Evolutionary conservation across 2,888 invertebrate genomes (phyloP).

Genomic region (Trichogramma evanescens): DNA sequence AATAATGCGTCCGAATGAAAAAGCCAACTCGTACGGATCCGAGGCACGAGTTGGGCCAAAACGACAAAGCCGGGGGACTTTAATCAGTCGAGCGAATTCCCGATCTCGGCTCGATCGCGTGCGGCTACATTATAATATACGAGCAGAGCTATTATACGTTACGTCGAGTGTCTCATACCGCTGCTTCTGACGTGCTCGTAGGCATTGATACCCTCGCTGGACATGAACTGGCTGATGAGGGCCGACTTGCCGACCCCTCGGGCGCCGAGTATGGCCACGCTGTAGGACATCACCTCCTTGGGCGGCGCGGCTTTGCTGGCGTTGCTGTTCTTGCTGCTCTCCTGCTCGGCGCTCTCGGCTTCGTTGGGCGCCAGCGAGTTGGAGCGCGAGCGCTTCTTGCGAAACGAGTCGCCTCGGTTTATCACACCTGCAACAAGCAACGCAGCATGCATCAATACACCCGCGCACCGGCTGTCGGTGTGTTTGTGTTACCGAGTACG

Average conservation of each 20-base stretch:
- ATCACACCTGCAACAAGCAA: slow-evolving; percentile 64
- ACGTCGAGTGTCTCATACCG: slow-evolving; percentile 49
- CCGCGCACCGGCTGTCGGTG: too few relatives aligned
- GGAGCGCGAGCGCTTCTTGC: slow-evolving; percentile 74
- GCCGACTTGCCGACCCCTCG: slow-evolving; percentile 56
- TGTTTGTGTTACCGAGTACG: too few relatives aligned
- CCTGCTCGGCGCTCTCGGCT: slow-evolving; percentile 31
- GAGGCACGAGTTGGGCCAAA: too few relatives aligned
- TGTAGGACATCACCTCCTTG: slow-evolving; percentile 50
- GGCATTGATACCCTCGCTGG: slow-evolving; percentile 89
- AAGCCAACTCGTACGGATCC: too few relatives aligned
- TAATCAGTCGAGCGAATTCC: background rate
- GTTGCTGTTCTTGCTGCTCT: slow-evolving; percentile 30
- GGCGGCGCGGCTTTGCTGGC: slow-evolving; percentile 30
- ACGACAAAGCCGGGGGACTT: too few relatives aligned
- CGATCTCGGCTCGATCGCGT: background rate
- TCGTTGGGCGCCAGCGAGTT: slow-evolving; percentile 67
- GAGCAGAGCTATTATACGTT: background rate
- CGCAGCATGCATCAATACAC: too few relatives aligned
- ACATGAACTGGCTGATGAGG: slow-evolving; percentile 68
- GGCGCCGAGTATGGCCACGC: slow-evolving; percentile 56
- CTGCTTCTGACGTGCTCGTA: slow-evolving; percentile 84
- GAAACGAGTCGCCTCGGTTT: slow-evolving; percentile 89
- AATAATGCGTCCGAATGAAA: too few relatives aligned
- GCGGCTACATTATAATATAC: background rate